Conservation (phyloP, 2,888 invertebrate genomes). For the Baccha elongata region DNA sequence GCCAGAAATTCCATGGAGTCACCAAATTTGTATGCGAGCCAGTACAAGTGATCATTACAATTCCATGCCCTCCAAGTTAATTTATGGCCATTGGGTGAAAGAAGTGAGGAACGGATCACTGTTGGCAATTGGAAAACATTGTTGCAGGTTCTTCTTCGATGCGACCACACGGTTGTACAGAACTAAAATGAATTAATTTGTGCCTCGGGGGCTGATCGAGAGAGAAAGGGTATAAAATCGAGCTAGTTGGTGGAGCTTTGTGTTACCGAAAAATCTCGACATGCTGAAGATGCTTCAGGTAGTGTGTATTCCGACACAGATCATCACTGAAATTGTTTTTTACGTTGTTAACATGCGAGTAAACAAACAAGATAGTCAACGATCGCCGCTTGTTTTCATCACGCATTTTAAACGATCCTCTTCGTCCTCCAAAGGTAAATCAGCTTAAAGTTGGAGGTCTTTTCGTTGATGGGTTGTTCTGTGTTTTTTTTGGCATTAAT, state of each 20-base stretch:
- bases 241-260: slow-evolving; percentile 21
- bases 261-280: slow-evolving; percentile 42
- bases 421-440: neutral
- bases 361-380: slow-evolving; percentile 67
- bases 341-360: slow-evolving; percentile 65
- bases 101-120: neutral
- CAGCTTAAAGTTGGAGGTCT: slow-evolving; percentile 1
- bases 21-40: slow-evolving; percentile 36
- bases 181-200: slow-evolving; percentile 56
- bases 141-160: slow-evolving; percentile 34
- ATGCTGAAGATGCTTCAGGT: neutral
- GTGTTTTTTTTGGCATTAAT: slow-evolving; percentile 65
- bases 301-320: slow-evolving; percentile 28
- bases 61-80: slow-evolving; percentile 6
- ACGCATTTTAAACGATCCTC: slow-evolving; percentile 65
- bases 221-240: slow-evolving; percentile 23
- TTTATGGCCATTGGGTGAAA: neutral
- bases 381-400: slow-evolving; percentile 63
- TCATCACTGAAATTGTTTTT: slow-evolving; percentile 66
- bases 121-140: slow-evolving; percentile 45
- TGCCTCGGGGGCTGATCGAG: slow-evolving; percentile 52
- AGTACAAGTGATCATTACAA: slow-evolving; percentile 54
- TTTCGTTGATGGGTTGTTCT: slow-evolving; percentile 24
- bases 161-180: slow-evolving; percentile 2
- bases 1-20: slow-evolving; percentile 70